phyloP scores from a whole-genome alignment of 2,113 vertebrate species.

The Laterallus jamaicensis region DNA sequence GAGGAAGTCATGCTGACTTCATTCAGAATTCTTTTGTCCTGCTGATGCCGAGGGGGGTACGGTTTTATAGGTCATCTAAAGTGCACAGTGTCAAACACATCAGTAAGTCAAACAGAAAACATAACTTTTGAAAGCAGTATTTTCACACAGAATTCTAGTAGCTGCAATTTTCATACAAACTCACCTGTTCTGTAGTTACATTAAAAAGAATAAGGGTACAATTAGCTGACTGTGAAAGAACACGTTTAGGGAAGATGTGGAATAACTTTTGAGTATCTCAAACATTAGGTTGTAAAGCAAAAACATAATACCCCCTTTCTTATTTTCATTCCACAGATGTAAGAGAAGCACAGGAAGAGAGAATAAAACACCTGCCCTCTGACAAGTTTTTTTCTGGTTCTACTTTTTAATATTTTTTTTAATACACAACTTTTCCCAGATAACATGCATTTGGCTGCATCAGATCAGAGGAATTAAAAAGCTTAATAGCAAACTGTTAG shows the following conservation, averaged over 20 bases:
- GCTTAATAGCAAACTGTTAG: background rate
- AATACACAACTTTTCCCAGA: background rate
- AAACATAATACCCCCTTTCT: background rate
- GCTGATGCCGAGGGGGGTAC: background rate
- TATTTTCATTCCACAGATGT: background rate
- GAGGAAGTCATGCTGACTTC: background rate
- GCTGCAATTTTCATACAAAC: background rate
- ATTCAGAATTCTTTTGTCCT: background rate
- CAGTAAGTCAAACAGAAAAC: background rate
- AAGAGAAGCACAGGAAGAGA: background rate
- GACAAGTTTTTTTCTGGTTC: background rate
- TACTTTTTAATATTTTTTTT: background rate
- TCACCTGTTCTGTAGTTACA: background rate
- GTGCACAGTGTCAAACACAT: background rate
- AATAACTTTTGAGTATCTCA: background rate
- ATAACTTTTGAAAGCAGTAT: background rate
- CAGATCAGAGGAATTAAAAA: background rate
- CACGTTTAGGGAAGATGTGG: background rate
- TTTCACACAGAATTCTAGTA: background rate
- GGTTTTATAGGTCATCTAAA: background rate
- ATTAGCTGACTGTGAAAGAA: background rate
- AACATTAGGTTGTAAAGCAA: background rate
- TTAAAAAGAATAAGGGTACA: background rate
- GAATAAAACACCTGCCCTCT: background rate
- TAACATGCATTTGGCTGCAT: background rate